Evolutionary conservation across 2,113 vertebrate species (phyloP).

Genomic region (Myxocyprinus asiaticus): DNA sequence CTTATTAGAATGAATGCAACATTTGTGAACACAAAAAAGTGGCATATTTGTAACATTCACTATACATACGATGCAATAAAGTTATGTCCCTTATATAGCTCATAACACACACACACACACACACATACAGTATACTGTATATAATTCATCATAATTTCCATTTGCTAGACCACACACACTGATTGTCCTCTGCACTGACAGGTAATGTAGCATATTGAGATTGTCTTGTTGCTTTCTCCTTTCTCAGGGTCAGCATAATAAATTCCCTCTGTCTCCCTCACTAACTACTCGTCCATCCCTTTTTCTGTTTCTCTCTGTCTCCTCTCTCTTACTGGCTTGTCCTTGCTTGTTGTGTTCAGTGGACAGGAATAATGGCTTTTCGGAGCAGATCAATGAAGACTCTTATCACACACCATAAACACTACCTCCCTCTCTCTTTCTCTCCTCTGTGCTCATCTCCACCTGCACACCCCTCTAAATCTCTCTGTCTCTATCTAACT

Average conservation of each 20-base stretch:
- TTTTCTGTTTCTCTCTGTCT: too few species aligned
- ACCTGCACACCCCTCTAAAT: constrained; percentile 15
- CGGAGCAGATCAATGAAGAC: constrained; percentile 70
- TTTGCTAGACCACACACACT: neutral
- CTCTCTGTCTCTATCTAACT: neutral
- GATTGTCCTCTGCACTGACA: neutral
- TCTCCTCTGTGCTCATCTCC: constrained; percentile 43
- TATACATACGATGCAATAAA: too few species aligned
- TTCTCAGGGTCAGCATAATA: neutral
- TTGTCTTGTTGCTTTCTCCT: neutral
- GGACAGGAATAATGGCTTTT: constrained; percentile 68
- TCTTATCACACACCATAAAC: constrained; percentile 59
- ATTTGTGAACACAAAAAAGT: too few species aligned
- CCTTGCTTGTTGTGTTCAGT: constrained; percentile 51
- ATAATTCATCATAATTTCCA: neutral
- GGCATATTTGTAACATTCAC: too few species aligned
- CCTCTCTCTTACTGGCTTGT: neutral
- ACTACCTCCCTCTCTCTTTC: constrained; percentile 32
- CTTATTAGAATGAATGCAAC: neutral
- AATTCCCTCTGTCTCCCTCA: neutral
- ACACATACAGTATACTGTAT: too few species aligned
- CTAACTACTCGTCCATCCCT: neutral
- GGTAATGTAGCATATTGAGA: neutral
- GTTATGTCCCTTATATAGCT: too few species aligned
- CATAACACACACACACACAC: too few species aligned